Evolutionary conservation across 2,888 invertebrate species (phyloP).

Genomic region (Trichopoda pennipes): DNA sequence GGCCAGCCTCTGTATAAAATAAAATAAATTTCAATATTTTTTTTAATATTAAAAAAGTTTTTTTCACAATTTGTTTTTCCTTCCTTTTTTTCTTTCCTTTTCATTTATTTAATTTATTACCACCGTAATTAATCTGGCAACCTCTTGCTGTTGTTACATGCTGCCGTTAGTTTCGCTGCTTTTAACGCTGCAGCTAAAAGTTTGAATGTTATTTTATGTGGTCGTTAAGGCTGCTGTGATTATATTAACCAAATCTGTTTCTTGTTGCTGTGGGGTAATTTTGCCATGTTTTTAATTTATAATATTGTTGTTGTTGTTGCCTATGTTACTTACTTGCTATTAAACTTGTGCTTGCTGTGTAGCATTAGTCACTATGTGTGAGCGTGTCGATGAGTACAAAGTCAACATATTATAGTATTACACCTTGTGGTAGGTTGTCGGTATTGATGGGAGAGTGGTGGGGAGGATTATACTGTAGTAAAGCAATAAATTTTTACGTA

Average conservation of each 20-base stretch:
- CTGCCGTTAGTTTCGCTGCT: neutral
- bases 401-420: neutral
- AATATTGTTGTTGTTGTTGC: slow-evolving; percentile 11
- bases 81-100: too few species aligned
- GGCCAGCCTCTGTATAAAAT: too few species aligned
- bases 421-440: slow-evolving; percentile 42
- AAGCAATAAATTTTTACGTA: neutral
- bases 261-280: slow-evolving; percentile 40
- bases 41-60: too few species aligned
- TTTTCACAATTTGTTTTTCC: too few species aligned
- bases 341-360: slow-evolving; percentile 27
- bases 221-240: slow-evolving; percentile 35
- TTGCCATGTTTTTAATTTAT: slow-evolving; percentile 31
- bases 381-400: neutral
- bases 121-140: neutral
- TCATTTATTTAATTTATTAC: too few species aligned
- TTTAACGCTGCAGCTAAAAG: neutral
- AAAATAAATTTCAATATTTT: too few species aligned
- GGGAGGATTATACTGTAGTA: slow-evolving; percentile 6
- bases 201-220: slow-evolving; percentile 8
- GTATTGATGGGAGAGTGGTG: neutral
- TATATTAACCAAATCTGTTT: slow-evolving; percentile 38
- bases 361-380: slow-evolving; percentile 1
- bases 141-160: neutral
- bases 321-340: slow-evolving; percentile 24